Evolutionary conservation across 2,888 invertebrate genomes (phyloP), one percentile per base, ranked within the genome.

Genomic region (Trissoscelio sp.): DNA sequence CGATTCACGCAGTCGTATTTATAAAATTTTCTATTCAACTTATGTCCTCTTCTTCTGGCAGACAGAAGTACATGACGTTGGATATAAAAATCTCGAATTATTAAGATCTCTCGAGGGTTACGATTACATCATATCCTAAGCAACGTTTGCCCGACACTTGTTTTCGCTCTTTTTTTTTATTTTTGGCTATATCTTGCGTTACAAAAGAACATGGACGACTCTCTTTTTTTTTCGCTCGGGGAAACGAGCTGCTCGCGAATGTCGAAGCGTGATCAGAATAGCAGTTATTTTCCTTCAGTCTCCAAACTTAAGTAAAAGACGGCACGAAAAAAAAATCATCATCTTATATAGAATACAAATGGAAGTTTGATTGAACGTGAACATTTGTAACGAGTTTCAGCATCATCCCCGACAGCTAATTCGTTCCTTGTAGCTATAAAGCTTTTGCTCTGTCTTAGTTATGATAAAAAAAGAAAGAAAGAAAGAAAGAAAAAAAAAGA

Each of bases 31-130:
- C 39, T 70, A 55, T 70, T 31, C 20, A 44, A 22, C 37, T 44
- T 31, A 9, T 60, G 9, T 57, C 48, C n/a, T n/a, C 28, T 12
- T 42, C n/a, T 34, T 37, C 12, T 20, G 34, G 24, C 42, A 67
- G 37, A 46, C 11, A 48, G 34, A 58, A 48, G 28, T 66, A 51
- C 39, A 53, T 16, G 75, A 62, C 66, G 57, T 44, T 64, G 16
- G 66, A 57, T 69, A 64, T 48, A 69, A 78, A 81, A 62, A 39
- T 57, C 69, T 64, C 78, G 34, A 37, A 2, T 9, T n/a, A n/a
- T 58, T 51, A 70, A 58, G 70, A 79, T 82, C 79, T 72, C 79
- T 79, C 82, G 72, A 82, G 62, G 79, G 72, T 24, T 48, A 73
- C 79, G 57, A 46, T 79, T 77, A 64, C 42, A 18, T 64, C 34